Conservation (phyloP, 2,797 vertebrate genomes). For the Ptychadena robeensis region DNA sequence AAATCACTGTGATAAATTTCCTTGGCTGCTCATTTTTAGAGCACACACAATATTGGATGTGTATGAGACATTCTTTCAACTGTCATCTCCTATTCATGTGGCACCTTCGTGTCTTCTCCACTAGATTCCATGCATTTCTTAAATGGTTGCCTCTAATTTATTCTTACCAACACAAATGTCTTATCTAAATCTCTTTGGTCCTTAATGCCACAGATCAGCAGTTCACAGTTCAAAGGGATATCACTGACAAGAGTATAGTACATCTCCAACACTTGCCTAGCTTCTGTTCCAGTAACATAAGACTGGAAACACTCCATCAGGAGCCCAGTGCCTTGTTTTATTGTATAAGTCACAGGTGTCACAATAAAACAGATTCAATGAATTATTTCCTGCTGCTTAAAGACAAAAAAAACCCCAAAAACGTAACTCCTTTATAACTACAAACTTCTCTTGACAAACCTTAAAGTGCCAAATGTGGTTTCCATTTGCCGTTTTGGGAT, state of each 20-base stretch:
- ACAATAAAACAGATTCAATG: conserved; percentile 73
- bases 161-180: conserved; percentile 73
- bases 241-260: conserved; percentile 71
- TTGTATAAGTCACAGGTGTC: conserved; percentile 74
- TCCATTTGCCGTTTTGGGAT: conserved; percentile 83
- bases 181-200: conserved; percentile 77
- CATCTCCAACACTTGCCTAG: conserved; percentile 65
- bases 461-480: conserved; percentile 84
- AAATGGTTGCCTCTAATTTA: conserved; percentile 79
- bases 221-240: conserved; percentile 79
- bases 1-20: conserved; percentile 24
- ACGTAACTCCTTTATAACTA: conserved; percentile 78
- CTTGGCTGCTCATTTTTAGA: neutral
- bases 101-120: conserved; percentile 70
- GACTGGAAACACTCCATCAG: conserved; percentile 60
- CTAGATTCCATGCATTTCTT: conserved; percentile 81
- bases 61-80: conserved; percentile 38
- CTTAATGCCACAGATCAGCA: conserved; percentile 69
- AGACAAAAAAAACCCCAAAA: conserved; percentile 71
- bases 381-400: conserved; percentile 78
- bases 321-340: conserved; percentile 69
- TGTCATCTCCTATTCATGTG: conserved; percentile 38
- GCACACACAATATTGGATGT: conserved; percentile 36
- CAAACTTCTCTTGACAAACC: conserved; percentile 78
- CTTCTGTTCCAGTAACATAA: conserved; percentile 67